A percentile compares a stretch with the other conserved stretches of the same genome.
Conservation (phyloP, 2,113 vertebrate species). For the Garra rufa region DNA sequence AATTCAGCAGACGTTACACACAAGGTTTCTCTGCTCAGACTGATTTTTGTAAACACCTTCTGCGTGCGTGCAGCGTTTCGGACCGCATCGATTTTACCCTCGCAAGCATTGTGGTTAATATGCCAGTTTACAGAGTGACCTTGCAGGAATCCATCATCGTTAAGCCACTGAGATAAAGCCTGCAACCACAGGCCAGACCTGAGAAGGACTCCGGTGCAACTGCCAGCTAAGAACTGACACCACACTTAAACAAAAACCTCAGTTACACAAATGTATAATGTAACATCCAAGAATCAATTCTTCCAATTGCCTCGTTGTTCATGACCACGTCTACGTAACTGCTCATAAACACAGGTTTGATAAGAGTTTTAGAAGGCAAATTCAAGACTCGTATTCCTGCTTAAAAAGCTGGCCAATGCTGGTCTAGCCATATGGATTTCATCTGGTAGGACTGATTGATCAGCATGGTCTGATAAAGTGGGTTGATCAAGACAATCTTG, state of each 20-base stretch:
- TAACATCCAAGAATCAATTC: background rate
- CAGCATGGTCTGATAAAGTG: background rate
- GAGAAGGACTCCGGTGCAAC: background rate
- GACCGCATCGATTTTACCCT: conserved; percentile 45
- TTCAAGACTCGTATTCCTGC: no score
- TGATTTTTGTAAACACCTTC: conserved; percentile 10
- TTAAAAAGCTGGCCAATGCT: background rate
- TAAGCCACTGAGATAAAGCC: conserved; percentile 39
- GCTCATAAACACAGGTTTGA: background rate
- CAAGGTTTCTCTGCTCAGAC: background rate
- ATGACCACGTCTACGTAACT: background rate
- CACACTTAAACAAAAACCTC: background rate
- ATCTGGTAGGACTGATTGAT: background rate
- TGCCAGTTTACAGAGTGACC: conserved; percentile 57
- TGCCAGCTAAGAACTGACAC: background rate
- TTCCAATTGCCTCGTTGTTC: background rate
- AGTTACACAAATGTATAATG: background rate
- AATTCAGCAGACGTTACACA: background rate
- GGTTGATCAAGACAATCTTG: background rate
- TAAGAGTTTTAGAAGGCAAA: background rate
- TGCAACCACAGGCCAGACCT: conserved; percentile 3
- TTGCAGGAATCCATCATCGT: conserved; percentile 63
- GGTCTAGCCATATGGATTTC: background rate
- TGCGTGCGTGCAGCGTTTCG: conserved; percentile 18
- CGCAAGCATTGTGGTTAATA: conserved; percentile 39